Percentiles rank a stretch among this genome's conserved stretches.
Conservation (phyloP, 2,888 invertebrate genomes). For the Lydus trimaculatus region DNA sequence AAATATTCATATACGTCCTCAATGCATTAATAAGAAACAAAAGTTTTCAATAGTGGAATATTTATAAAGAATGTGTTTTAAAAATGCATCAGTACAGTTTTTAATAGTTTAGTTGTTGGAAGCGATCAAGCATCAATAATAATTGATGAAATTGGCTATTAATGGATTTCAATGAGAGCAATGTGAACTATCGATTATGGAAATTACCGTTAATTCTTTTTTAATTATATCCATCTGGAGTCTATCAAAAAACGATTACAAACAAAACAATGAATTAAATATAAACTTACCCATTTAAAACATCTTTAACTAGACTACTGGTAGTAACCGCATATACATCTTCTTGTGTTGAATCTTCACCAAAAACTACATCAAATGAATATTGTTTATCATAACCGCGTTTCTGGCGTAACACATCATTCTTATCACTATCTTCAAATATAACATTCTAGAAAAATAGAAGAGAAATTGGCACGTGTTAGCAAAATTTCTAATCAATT, state of each 20-base stretch:
- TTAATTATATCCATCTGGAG: too few species aligned
- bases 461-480: too few species aligned
- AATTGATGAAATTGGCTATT: neutral
- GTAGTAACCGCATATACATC: constrained; percentile 88
- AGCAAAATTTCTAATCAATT: too few species aligned
- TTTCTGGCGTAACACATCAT: constrained; percentile 73
- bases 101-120: too few species aligned
- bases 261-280: neutral
- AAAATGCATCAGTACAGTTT: too few species aligned
- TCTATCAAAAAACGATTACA: too few species aligned
- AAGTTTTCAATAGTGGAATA: too few species aligned
- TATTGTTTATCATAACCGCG: constrained; percentile 82
- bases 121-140: too few species aligned
- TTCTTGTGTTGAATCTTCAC: constrained; percentile 86
- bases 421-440: constrained; percentile 69
- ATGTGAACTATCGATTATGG: neutral
- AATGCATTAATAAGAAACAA: neutral
- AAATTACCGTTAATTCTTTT: neutral
- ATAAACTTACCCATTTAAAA: constrained; percentile 66
- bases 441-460: constrained; percentile 67
- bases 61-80: too few species aligned
- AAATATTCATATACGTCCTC: neutral
- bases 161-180: too few species aligned
- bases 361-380: constrained; percentile 89
- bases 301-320: constrained; percentile 83